Evolutionary conservation across 2,113 vertebrate genomes (phyloP).

Genomic region (Callipepla squamata): DNA sequence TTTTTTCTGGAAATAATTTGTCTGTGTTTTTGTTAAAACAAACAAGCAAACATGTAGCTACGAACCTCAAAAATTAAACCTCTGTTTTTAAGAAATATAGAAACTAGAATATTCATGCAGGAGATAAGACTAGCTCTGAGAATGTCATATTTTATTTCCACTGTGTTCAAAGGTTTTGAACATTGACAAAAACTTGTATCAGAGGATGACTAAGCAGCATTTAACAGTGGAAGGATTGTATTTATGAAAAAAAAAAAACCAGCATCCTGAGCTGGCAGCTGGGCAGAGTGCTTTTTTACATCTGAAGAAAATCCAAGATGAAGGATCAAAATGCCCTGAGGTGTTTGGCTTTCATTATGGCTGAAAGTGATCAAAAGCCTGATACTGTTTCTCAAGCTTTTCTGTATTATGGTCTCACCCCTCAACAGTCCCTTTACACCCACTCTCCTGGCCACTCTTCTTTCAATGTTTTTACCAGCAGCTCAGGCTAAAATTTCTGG

Average conservation of each 20-base stretch:
- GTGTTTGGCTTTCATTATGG: neutral
- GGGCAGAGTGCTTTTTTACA: neutral
- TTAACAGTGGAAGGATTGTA: neutral
- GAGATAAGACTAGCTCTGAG: neutral
- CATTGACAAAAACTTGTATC: neutral
- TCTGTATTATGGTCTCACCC: neutral
- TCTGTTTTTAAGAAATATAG: neutral
- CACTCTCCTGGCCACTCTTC: neutral
- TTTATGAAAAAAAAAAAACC: neutral
- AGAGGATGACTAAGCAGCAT: neutral
- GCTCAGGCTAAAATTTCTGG: neutral
- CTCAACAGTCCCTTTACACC: neutral
- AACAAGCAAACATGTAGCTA: neutral
- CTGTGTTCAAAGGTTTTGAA: neutral
- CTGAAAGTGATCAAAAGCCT: neutral
- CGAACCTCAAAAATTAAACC: neutral
- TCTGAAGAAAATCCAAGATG: neutral
- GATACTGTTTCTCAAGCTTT: neutral
- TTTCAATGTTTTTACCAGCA: rapidly evolving
- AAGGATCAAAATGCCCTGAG: neutral
- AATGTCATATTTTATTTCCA: neutral
- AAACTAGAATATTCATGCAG: neutral
- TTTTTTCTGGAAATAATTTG: neutral
- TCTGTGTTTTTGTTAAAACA: neutral
- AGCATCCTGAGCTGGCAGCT: neutral